Evolutionary conservation across 2,888 invertebrate species (phyloP).

Genomic region (Graphium colonna): DNA sequence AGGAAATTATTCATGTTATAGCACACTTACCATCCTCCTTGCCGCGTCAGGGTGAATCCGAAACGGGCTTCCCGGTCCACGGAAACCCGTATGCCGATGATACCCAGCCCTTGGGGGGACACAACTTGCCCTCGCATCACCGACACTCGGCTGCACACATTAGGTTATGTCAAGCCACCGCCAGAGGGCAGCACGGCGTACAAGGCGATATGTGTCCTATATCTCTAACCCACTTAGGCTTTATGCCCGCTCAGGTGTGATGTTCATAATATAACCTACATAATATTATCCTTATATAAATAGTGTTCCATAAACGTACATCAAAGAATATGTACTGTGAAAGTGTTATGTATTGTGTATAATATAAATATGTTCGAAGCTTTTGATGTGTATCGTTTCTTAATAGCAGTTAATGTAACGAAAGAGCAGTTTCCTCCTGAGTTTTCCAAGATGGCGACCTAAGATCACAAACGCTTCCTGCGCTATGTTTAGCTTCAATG

Average conservation of each 20-base stretch:
- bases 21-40: slow-evolving; percentile 95
- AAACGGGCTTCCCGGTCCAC: slow-evolving; percentile 96
- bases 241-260: neutral
- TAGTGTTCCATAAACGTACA: too few relatives aligned
- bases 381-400: neutral
- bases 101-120: slow-evolving; percentile 95
- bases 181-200: slow-evolving; percentile 40
- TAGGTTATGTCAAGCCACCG: slow-evolving; percentile 56
- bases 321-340: neutral
- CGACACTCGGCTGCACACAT: slow-evolving; percentile 94
- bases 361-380: neutral
- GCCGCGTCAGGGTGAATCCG: slow-evolving; percentile 96
- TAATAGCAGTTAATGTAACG: neutral
- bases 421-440: slow-evolving; percentile 2
- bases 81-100: slow-evolving; percentile 98
- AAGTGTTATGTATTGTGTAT: neutral
- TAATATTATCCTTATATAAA: too few relatives aligned
- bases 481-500: slow-evolving; percentile 22
- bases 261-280: neutral
- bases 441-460: slow-evolving; percentile 9
- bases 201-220: slow-evolving; percentile 44
- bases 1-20: slow-evolving; percentile 4
- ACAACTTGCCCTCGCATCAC: slow-evolving; percentile 99
- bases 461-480: slow-evolving; percentile 22
- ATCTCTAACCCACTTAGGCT: slow-evolving; percentile 7